Conservation (phyloP, 2,797 vertebrate genomes). For the Esox lucius region DNA sequence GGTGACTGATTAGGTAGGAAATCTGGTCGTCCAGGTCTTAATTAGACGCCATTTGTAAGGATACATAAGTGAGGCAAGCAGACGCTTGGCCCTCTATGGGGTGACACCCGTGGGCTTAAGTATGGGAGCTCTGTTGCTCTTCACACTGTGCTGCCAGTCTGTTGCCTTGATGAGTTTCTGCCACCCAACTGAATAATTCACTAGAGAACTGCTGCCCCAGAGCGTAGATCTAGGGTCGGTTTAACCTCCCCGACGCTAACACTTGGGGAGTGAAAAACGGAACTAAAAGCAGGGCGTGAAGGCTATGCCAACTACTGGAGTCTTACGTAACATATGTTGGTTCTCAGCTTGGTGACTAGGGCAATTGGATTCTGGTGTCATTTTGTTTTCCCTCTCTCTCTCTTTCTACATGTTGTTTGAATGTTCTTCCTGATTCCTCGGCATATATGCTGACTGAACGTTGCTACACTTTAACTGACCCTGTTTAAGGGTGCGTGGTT, state of each 20-base stretch:
- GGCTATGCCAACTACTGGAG: background rate
- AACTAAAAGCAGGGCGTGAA: background rate
- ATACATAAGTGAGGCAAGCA: no score
- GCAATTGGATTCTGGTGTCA: no score
- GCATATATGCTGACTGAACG: background rate
- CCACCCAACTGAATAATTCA: constrained; percentile 59
- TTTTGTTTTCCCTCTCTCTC: no score
- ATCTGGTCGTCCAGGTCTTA: no score
- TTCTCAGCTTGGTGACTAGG: no score
- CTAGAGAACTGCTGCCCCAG: background rate
- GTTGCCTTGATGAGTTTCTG: background rate
- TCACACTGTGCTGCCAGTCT: background rate
- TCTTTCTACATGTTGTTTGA: background rate
- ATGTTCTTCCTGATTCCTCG: background rate
- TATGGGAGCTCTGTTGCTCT: background rate
- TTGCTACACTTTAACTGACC: background rate
- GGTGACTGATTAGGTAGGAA: no score
- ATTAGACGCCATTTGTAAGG: no score
- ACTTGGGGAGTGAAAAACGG: background rate
- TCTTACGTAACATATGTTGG: no score
- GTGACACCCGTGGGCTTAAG: no score
- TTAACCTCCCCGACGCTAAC: background rate
- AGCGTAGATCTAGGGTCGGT: background rate
- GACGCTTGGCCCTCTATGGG: no score
- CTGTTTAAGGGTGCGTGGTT: background rate